Percentiles rank a stretch among this genome's conserved stretches.
These are phyloP conservation scores for Stegana nigrithorax DNA, from an alignment of 2,888 invertebrate genomes.

Conservation along the genomic window DNA sequence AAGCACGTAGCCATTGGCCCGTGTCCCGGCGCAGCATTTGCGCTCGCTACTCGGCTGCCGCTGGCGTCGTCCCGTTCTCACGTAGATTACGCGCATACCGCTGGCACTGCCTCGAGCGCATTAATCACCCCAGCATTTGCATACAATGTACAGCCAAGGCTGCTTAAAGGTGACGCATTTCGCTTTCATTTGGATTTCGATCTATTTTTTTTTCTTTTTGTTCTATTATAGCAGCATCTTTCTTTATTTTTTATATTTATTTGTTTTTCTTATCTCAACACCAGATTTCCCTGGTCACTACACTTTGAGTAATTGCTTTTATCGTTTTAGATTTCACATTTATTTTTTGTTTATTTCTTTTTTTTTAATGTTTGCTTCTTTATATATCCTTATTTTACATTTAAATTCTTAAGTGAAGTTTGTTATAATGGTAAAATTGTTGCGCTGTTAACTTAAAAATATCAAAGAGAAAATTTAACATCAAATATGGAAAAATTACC, in stretches of 20 bases:
- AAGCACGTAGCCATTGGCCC: background rate
- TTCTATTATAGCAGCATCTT: background rate
- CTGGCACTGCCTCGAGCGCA: slow-evolving; percentile 55
- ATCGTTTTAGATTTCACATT: too few species aligned
- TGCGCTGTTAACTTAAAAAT: too few species aligned
- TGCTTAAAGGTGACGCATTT: too few species aligned
- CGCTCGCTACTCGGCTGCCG: slow-evolving; percentile 10
- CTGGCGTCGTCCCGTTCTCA: slow-evolving; percentile 40
- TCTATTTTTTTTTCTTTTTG: slow-evolving; percentile 1
- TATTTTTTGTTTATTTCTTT: too few species aligned
- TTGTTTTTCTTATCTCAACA: slow-evolving; percentile 17
- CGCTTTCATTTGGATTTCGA: too few species aligned
- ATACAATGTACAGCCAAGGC: too few species aligned
- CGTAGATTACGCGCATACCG: slow-evolving; percentile 60
- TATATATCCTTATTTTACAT: too few species aligned
- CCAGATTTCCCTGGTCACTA: slow-evolving; percentile 28
- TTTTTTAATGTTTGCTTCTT: too few species aligned
- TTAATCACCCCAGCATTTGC: slow-evolving; percentile 57
- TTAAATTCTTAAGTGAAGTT: too few species aligned
- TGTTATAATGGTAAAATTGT: too few species aligned
- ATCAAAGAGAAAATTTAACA: too few species aligned
- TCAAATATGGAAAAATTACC: too few species aligned
- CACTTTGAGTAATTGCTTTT: background rate
- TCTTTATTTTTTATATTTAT: slow-evolving; percentile 42
- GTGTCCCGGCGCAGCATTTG: background rate